Percentiles rank a stretch among this genome's conserved stretches.
These are phyloP conservation scores for Crocidura indochinensis DNA, from an alignment of 2,797 vertebrate genomes.

Conservation along the genomic window DNA sequence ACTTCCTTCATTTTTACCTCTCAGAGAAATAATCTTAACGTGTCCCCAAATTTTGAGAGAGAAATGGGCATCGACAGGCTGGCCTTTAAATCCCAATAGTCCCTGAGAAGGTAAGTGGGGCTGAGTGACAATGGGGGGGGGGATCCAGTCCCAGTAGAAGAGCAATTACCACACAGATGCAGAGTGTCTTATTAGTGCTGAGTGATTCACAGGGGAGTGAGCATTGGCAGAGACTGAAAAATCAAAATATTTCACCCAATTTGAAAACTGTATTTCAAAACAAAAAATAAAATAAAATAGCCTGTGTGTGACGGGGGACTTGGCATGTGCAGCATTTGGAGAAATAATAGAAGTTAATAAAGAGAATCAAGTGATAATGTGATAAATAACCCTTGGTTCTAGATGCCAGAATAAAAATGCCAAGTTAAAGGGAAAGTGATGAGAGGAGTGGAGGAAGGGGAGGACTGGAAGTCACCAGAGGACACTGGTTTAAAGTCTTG, in stretches of 20 bases:
- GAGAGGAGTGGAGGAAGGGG: too few relatives aligned
- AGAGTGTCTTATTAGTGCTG: not conserved
- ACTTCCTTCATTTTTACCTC: not conserved
- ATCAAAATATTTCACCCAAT: not conserved
- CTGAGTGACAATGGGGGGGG: fast-evolving
- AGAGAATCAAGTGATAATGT: too few relatives aligned
- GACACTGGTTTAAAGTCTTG: too few relatives aligned
- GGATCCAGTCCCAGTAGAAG: too few relatives aligned
- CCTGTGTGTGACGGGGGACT: too few relatives aligned
- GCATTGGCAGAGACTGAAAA: not conserved
- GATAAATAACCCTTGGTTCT: too few relatives aligned
- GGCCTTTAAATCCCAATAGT: not conserved
- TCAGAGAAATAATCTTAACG: not conserved
- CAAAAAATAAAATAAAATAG: too few relatives aligned
- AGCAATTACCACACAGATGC: not conserved
- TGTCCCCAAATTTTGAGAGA: not conserved
- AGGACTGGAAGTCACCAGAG: too few relatives aligned
- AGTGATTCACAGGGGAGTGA: not conserved
- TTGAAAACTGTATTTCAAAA: not conserved
- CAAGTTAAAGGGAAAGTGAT: too few relatives aligned
- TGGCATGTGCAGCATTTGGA: too few relatives aligned
- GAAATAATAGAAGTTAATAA: too few relatives aligned
- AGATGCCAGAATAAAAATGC: too few relatives aligned
- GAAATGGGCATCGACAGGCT: not conserved
- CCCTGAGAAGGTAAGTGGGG: not conserved